Conservation (phyloP, 2,113 vertebrate genomes). For the Penelope pileata region DNA sequence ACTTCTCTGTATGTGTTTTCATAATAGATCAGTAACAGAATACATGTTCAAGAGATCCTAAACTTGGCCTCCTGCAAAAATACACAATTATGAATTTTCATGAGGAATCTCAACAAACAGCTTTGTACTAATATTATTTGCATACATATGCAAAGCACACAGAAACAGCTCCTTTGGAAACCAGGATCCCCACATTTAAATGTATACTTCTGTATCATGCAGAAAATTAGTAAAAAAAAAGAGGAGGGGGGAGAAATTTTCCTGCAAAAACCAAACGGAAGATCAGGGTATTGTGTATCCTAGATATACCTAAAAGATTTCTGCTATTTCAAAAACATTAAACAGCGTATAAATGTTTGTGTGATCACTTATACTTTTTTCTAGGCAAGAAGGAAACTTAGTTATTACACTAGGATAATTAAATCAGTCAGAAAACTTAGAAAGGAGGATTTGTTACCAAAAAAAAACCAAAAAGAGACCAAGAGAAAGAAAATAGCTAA, state of each 20-base stretch:
- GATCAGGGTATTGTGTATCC: background rate
- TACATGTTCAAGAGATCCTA: background rate
- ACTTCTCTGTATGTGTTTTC: background rate
- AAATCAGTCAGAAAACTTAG: slow-evolving; percentile 47
- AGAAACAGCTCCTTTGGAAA: background rate
- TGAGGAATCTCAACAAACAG: background rate
- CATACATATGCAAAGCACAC: background rate
- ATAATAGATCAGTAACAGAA: background rate
- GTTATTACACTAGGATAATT: slow-evolving; percentile 43
- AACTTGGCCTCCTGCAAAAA: background rate
- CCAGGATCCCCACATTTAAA: background rate
- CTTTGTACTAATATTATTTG: background rate
- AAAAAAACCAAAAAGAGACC: background rate
- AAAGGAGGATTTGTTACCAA: background rate
- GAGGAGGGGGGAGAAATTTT: background rate
- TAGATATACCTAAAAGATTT: background rate
- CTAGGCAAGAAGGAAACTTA: slow-evolving; percentile 42
- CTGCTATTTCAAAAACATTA: slow-evolving; percentile 12
- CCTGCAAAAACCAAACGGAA: background rate
- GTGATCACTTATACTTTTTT: slow-evolving; percentile 32
- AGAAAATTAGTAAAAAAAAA: background rate
- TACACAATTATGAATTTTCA: background rate
- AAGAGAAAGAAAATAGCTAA: background rate
- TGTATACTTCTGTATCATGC: background rate
- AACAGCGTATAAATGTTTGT: slow-evolving; percentile 62